Evolutionary conservation across 2,797 vertebrate genomes (phyloP), one percentile per base, ranked within the genome.

Genomic region (Luscinia megarhynchos): DNA sequence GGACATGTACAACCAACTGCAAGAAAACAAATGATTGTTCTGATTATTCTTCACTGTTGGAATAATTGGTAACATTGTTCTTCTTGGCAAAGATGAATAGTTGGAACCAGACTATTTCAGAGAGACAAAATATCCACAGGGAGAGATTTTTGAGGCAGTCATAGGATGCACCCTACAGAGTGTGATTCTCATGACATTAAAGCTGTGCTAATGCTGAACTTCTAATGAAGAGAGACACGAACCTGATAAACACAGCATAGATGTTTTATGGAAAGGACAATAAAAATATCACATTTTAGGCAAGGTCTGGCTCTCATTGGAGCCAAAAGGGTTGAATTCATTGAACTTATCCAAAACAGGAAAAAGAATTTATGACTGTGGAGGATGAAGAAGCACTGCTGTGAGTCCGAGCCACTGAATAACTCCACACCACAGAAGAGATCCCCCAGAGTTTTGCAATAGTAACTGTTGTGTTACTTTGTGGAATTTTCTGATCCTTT

Each of bases 11-110:
- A 78, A 89, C 69, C 72, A 89, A 87, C 90, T 93, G 93, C 82
- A 63, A 72, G 84, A 93, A 94, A 93, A 84, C 81, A 92, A 95
- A 92, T 66, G 26, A 74, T 89, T 94, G 89, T 81, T 85, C 93
- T 87, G 94, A 95, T 95, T 95, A 96, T 97, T 95, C 89, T 85
- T 90, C 90, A 78, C 93, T 95, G 96, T 74, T 84, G 88, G 72
- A 97, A 90, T 95, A 95, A 96, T 97, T 96, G 93, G 88, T 94
- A 96, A 94, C 95, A 96, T 97, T 96, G 90, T 95, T 96, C 93
- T 84, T 81, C 84, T 95, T 96, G 94, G 96, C 94, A 84, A 85
- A 91, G 89, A 93, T 95, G 89, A 96, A 97, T 95, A 94, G 93
- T 93, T 97, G 94, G 94, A 97, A 96, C 89, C 81, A 83, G 73